A percentile compares a stretch with the other conserved stretches of the same genome.
Evolutionary conservation across 2,888 invertebrate species (phyloP).

Genomic region (Drosophila merina): DNA sequence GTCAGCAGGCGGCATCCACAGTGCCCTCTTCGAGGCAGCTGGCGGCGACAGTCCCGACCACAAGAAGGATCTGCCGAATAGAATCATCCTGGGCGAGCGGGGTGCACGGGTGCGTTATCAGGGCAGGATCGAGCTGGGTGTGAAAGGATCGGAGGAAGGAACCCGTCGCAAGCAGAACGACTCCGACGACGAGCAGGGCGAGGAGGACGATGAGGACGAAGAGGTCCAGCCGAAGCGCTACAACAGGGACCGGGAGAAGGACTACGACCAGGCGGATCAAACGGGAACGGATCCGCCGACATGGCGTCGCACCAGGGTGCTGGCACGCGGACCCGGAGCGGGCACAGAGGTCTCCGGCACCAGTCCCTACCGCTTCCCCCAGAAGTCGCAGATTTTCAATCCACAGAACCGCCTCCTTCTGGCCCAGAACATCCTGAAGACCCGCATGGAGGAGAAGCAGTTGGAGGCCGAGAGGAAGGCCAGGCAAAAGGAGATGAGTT

Average conservation of each 20-base stretch:
- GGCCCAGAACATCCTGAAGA: slow-evolving; percentile 22
- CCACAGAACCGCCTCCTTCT: background rate
- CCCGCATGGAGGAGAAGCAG: background rate
- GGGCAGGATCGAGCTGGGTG: no score
- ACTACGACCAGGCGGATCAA: background rate
- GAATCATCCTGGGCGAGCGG: background rate
- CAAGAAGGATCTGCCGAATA: background rate
- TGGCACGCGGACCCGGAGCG: background rate
- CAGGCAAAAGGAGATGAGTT: background rate
- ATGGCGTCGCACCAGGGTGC: background rate
- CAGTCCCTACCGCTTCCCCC: background rate
- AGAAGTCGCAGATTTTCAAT: background rate
- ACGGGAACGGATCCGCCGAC: background rate
- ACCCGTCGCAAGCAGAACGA: background rate
- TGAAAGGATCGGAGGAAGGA: background rate
- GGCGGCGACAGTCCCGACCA: background rate
- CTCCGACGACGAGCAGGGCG: background rate
- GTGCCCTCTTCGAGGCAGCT: background rate
- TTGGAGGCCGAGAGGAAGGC: background rate
- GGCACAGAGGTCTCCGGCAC: background rate
- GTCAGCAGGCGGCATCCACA: background rate
- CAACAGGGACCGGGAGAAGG: background rate
- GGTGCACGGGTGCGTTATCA: background rate
- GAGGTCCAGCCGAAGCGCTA: background rate
- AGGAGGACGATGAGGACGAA: background rate